Percentiles rank a stretch among this genome's conserved stretches.
phyloP scores from a whole-genome alignment of 64 coral and sea anemone genomes.

The Stichodactyla helianthus region DNA sequence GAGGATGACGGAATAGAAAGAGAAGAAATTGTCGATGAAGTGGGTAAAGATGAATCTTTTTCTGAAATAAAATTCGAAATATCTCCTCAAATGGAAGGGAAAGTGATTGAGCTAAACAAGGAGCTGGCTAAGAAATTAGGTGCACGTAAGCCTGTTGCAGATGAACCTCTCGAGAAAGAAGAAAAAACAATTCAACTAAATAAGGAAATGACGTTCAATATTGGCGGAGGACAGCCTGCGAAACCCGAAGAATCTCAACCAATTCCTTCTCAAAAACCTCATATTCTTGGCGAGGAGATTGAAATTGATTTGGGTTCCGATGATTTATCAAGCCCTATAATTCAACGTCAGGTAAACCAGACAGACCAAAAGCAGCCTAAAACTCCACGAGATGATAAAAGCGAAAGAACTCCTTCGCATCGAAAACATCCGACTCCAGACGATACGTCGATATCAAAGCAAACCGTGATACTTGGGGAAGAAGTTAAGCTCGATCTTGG shows the following conservation, averaged over 20 bases:
- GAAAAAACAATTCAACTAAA: slow-evolving; percentile 5
- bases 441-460: neutral
- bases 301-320: slow-evolving; percentile 7
- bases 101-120: neutral
- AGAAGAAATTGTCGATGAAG: neutral
- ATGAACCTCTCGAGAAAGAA: neutral
- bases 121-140: neutral
- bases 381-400: neutral
- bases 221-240: neutral
- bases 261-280: neutral
- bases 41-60: neutral
- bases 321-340: slow-evolving; percentile 6
- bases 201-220: slow-evolving; percentile 11
- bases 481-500: slow-evolving; percentile 21
- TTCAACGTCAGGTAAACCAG: neutral
- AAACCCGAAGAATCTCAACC: neutral
- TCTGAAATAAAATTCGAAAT: neutral
- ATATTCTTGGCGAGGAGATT: slow-evolving; percentile 1
- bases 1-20: neutral
- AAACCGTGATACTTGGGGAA: neutral
- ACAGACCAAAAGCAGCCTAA: neutral
- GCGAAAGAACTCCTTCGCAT: neutral
- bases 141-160: neutral
- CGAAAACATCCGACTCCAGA: neutral
- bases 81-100: neutral